Base-by-base conservation (phyloP, 2,797 vertebrate genomes). In the Microcaecilia unicolor region DNA sequence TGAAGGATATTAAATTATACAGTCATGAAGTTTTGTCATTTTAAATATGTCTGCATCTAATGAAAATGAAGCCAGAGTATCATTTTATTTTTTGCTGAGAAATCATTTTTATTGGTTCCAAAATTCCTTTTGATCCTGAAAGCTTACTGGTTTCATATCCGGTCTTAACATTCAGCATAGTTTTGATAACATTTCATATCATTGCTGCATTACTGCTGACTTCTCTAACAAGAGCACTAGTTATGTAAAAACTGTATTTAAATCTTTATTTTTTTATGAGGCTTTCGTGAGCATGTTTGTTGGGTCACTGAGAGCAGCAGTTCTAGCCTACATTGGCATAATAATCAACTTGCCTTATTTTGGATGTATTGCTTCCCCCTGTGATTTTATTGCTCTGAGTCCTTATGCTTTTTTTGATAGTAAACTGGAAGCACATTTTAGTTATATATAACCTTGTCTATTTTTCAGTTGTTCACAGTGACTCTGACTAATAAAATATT, bases 171-270 rank as follows among this genome's bases (percentile, higher is more conserved):
- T 44, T 51, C 48, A 17, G 26, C 0, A 0, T 12, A n/a, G 0
- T 11, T 56, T 52, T 14, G 23, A 40, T 37, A 31, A 49, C 5
- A 45, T 49, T 49, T 54, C 13, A 43, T 19, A 55, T 48, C 18
- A 26, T 9, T 25, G 18, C n/a, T 59, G 27, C 48, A 8, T 41
- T 60, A 34, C 7, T 28, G 25, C 33, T 48, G 29, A 20, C 13
- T 26, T 11, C 15, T 31, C 50, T 39, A 39, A 12, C 18, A 55
- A 15, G 2, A 4, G 18, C 22, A 22, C 22, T 28, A 20, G 43
- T 40, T 62, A 40, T 48, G 19, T 10, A 21, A 23, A 44, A 40
- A 8, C n/a, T n/a, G n/a, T n/a, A n/a, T n/a, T n/a, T n/a, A 48
- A 24, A 30, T 25, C 20, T 28, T 40, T 14, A 28, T 12, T 32